Conservation (phyloP, 1,140 invertebrate genomes). For the Tachypleus tridentatus region DNA sequence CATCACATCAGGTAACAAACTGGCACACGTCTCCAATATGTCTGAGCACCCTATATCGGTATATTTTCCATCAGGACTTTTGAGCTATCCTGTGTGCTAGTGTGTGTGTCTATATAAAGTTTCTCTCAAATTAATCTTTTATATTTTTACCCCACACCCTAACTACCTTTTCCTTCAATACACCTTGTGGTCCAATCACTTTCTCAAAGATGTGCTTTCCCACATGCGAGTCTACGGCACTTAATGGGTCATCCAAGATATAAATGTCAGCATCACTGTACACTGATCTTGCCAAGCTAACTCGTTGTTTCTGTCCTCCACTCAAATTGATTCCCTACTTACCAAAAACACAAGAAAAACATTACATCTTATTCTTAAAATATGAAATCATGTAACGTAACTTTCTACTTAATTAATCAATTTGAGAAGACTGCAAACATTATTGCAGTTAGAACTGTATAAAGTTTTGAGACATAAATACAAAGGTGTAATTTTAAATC, state of each 20-base stretch:
- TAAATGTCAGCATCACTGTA: constrained; percentile 33
- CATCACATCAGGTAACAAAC: no score
- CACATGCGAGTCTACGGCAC: constrained; percentile 35
- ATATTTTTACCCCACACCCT: neutral
- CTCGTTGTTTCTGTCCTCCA: constrained; percentile 31
- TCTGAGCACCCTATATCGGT: no score
- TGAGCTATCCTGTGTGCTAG: neutral
- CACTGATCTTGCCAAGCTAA: constrained; percentile 29
- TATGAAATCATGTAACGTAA: no score
- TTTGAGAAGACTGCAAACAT: no score
- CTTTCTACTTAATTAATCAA: no score
- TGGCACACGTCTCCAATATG: no score
- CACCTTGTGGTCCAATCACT: constrained; percentile 31
- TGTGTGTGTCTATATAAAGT: neutral
- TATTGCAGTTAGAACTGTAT: no score
- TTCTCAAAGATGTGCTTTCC: constrained; percentile 36
- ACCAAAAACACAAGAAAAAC: no score
- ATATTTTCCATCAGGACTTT: neutral
- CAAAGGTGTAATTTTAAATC: no score
- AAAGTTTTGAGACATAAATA: no score
- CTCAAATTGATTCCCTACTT: constrained; percentile 34
- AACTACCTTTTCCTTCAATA: constrained; percentile 20
- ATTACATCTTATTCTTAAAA: no score
- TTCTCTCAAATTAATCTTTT: neutral
- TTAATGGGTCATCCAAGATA: constrained; percentile 39